Evolutionary conservation across 1,140 invertebrate genomes (phyloP), one percentile per base, ranked within the genome.

Genomic region (Arion vulgaris): DNA sequence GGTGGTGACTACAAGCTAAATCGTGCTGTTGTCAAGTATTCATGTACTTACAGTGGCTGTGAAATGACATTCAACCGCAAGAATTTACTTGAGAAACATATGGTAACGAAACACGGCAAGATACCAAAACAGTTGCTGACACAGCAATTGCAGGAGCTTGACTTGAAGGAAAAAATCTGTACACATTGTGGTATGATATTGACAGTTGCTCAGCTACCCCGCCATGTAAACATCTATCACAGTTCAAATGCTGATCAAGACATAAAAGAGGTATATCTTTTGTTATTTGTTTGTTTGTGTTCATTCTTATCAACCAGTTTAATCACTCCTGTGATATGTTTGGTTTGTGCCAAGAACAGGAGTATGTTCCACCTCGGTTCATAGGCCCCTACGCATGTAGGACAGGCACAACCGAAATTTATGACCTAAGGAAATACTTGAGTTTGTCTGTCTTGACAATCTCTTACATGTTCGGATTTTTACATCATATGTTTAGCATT

Each of bases 71-170:
- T 79, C 57, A 79, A 79, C 38, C 32, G 76, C 32, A 79, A 79
- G 38, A 79, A 79, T 36, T 57, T 79, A 1, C 36, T 79, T 32
- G 76, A 62, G 15, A 41, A 79, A 11, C 76, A 79, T 57, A 49
- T 79, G 76, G 57, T 68, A 39, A 41, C 9, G 28, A 57, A 53
- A 36, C 76, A 79, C n/a, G 51, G 51, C 17, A 66, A 62, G 17
- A n/a, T 68, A 23, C 57, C 76, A 68, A 36, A 68, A 34, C 9
- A 23, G 5, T 68, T 79, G 41, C 41, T 79, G 15, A 32, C 76
- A 36, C 53, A 53, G 36, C 51, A 68, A 4, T 15, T 1, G 4
- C 26, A 39, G 68, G 76, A 62, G 32, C 53, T 66, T 2, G 57
- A 68, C 41, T 62, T 11, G 26, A 26, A 4, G 0, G 76, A 79